Percentiles rank a stretch among this genome's conserved stretches.
Evolutionary conservation across 64 coral and sea anemone genomes (phyloP).

Genomic region (Montipora foliosa): DNA sequence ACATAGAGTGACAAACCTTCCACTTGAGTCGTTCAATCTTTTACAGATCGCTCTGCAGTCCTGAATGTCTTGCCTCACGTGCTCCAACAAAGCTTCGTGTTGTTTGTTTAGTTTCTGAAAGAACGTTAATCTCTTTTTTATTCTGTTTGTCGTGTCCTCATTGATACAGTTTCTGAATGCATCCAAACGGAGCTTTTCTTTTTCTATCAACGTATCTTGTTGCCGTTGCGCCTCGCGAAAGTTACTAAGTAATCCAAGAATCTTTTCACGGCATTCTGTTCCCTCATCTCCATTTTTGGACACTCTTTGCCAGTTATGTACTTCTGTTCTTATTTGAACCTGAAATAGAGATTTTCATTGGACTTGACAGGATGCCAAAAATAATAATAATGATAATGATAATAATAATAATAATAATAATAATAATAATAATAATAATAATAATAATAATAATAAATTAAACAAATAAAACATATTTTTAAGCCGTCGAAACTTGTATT

Average conservation of each 20-base stretch:
- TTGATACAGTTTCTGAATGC: slow-evolving; percentile 97
- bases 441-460: too few relatives aligned
- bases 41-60: slow-evolving; percentile 97
- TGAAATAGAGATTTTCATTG: not conserved
- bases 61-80: slow-evolving; percentile 89
- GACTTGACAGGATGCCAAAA: not conserved
- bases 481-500: too few relatives aligned
- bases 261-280: slow-evolving; percentile 81
- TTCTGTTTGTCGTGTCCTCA: slow-evolving; percentile 94
- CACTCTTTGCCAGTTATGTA: slow-evolving; percentile 85
- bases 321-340: slow-evolving; percentile 93
- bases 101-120: slow-evolving; percentile 84
- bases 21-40: slow-evolving; percentile 76
- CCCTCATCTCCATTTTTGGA: slow-evolving; percentile 78
- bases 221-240: slow-evolving; percentile 87
- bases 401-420: too few relatives aligned
- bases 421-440: too few relatives aligned
- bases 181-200: slow-evolving; percentile 94
- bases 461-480: too few relatives aligned
- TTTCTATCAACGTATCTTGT: slow-evolving; percentile 91
- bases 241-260: slow-evolving; percentile 80
- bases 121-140: slow-evolving; percentile 92
- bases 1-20: slow-evolving; percentile 51
- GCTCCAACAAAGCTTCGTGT: slow-evolving; percentile 89
- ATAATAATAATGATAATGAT: not conserved